Base-by-base conservation (phyloP, 2,888 invertebrate genomes). In the Phanerotoma sp. region DNA sequence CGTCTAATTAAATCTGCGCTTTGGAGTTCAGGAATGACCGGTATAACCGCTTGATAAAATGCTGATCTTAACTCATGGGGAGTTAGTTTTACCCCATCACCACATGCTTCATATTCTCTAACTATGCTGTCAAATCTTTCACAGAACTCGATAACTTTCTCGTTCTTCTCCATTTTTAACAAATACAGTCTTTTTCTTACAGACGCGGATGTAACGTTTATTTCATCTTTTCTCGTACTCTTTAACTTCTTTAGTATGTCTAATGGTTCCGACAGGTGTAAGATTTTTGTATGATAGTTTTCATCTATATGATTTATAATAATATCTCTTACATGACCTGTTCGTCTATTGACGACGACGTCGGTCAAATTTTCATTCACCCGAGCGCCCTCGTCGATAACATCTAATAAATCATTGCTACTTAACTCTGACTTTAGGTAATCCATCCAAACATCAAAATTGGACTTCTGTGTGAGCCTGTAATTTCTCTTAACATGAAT, bases 31-130 rank as follows among this genome's bases (percentile, higher is more conserved):
- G 47, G 38, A 38, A 62, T 54, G 7, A 44, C 56, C 25, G 52
- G 54, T 25, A 55, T 57, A 4, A 62, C 50, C 2, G 60, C 61
- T 40, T 63, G 59, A 45, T 60, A 60, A 15, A 63, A 61, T 2
- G 56, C 61, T 0, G 56, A 51, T 10, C 54, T 25, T 16, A 56
- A 55, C 11, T 57, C 54, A 51, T 51, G 50, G 4, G 42, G 48
- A 10, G 13, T 37, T 22, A 44, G 3, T 38, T 15, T 6, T 47
- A n/a, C 11, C 35, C 11, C 22, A 13, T 22, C n/a, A 4, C 20
- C 15, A 35, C 22, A 47, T 13, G 6, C 18, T 7, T 47, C 16
- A n/a, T 16, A 22, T 20, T 22, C 10, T 21, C 47, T 25, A 15
- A 37, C 15, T 21, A 35, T 47, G 9, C 16, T 32, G 38, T 51